A percentile compares a stretch with the other conserved stretches of the same genome.
phyloP scores from a whole-genome alignment of 2,797 vertebrate genomes.

The Percopsis omiscomaycus region DNA sequence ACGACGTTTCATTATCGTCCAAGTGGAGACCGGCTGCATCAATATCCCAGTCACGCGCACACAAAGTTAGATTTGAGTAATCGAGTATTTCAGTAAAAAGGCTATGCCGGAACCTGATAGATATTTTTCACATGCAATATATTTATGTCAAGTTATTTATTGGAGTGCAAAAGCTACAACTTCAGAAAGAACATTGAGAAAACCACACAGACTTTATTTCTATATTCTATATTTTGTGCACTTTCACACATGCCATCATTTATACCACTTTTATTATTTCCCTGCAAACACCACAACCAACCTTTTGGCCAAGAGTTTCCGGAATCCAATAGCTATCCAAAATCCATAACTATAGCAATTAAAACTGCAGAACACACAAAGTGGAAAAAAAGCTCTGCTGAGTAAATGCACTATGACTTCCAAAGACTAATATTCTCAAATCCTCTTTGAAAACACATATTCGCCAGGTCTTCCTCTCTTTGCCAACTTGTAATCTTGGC shows the following conservation, averaged over 20 bases:
- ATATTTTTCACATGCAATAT: too few species aligned
- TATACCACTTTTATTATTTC: constrained; percentile 14
- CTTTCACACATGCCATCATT: constrained; percentile 7
- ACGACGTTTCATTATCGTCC: constrained; percentile 49
- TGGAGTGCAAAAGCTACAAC: too few species aligned
- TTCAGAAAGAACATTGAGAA: too few species aligned
- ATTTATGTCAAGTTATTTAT: too few species aligned
- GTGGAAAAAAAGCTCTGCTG: constrained; percentile 19
- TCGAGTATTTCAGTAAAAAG: constrained; percentile 5
- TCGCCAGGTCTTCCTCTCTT: constrained; percentile 24
- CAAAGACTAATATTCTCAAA: too few species aligned
- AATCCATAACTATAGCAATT: constrained; percentile 10
- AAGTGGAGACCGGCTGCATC: constrained; percentile 38
- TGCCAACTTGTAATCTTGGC: constrained; percentile 52
- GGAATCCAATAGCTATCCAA: neutral
- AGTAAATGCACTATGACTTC: neutral
- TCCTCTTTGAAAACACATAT: too few species aligned
- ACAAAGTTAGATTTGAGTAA: neutral
- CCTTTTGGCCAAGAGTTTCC: neutral
- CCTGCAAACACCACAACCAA: constrained; percentile 5
- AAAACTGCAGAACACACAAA: constrained; percentile 3
- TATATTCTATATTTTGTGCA: too few species aligned
- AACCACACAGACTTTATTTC: too few species aligned
- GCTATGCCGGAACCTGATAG: too few species aligned
- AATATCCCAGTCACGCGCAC: constrained; percentile 31